Percentiles rank a stretch among this genome's conserved stretches.
Conservation (phyloP, 2,797 vertebrate species). For the Danio choprae region DNA sequence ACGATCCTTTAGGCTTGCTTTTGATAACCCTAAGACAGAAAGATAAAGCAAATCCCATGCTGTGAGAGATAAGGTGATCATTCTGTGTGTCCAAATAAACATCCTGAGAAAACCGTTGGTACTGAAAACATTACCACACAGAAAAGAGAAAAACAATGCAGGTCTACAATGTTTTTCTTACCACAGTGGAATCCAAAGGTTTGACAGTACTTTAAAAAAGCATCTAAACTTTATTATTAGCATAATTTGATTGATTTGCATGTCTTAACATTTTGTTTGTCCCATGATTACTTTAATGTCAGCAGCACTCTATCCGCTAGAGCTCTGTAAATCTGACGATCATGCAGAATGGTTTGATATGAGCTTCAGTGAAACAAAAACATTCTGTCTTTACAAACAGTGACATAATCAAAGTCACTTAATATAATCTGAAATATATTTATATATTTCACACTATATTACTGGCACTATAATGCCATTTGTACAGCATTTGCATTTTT, state of each 20-base stretch:
- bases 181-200: background rate
- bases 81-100: slow-evolving; percentile 44
- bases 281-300: no score
- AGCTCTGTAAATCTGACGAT: background rate
- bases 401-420: background rate
- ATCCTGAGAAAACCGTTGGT: slow-evolving; percentile 18
- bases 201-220: background rate
- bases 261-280: background rate
- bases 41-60: slow-evolving; percentile 40
- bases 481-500: background rate
- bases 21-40: slow-evolving; percentile 26
- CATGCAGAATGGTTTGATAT: background rate
- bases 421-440: background rate
- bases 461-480: background rate
- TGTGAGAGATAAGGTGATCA: slow-evolving; percentile 39
- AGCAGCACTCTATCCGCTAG: background rate
- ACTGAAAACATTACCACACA: slow-evolving; percentile 37
- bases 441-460: background rate
- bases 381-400: background rate
- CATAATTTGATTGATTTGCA: background rate
- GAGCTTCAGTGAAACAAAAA: background rate
- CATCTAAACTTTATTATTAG: background rate
- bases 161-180: background rate
- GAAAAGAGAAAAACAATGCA: slow-evolving; percentile 3
- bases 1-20: slow-evolving; percentile 19